Base-by-base conservation (phyloP, 37 sponge, comb jelly and placozoan genomes). In the Agelas oroides region DNA sequence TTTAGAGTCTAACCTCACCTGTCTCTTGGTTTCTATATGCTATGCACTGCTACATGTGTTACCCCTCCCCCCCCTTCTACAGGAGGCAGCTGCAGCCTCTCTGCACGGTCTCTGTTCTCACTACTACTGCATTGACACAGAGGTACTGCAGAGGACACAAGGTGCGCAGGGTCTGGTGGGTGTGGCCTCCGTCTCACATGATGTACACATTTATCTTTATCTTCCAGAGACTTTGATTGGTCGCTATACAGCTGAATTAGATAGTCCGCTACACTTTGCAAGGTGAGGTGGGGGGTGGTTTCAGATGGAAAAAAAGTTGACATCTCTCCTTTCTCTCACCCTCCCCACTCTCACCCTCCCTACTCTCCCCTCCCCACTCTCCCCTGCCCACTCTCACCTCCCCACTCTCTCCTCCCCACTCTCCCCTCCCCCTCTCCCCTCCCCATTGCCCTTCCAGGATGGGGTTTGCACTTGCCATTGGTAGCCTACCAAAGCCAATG, bases 391-490 rank as follows among this genome's bases (percentile, higher is more conserved):
- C n/a, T n/a, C n/a, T n/a, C n/a, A n/a, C n/a, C n/a, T n/a, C n/a
- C n/a, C n/a, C n/a, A n/a, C n/a, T n/a, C n/a, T n/a, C n/a, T n/a
- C n/a, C n/a, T n/a, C n/a, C n/a, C n/a, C n/a, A n/a, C n/a, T n/a
- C n/a, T n/a, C n/a, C n/a, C n/a, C n/a, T n/a, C n/a, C n/a, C n/a
- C n/a, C n/a, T n/a, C 6, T 23, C 27, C 11, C 5, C 23, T 39
- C 46, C 13, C 71, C 28, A 54, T 78, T 79, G n/a, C n/a, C n/a
- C n/a, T 59, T 23, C 53, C 53, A 89, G 97, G 31, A 93, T 93
- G 92, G 97, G 97, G 64, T 88, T 85, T 83, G 56, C 94, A 35
- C 92, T 94, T 31, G 94, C 85, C 12, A 92, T 96, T 34, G 94
- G 97, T 38, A 79, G 70, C 30, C 81, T 96, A 20, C 94, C 97